Conservation (phyloP, 2,888 invertebrate genomes). For the Drosophila incognita region DNA sequence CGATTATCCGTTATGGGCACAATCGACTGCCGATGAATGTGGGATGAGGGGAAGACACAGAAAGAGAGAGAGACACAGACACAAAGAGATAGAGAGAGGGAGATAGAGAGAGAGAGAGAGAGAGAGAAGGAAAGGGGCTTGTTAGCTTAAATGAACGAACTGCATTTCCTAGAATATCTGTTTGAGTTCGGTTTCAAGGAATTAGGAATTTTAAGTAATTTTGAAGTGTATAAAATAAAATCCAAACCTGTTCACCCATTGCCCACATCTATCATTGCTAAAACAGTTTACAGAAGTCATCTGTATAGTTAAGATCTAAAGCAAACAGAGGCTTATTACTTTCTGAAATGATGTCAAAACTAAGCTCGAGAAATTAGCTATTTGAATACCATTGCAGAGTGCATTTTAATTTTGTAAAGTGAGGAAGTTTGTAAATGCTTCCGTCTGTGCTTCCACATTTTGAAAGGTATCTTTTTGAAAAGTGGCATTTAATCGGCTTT, state of each 20-base stretch:
- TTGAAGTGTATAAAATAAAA: background rate
- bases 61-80: background rate
- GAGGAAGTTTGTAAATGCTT: no score
- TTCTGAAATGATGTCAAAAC: background rate
- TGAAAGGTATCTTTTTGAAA: background rate
- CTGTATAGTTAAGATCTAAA: background rate
- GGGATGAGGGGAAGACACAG: background rate
- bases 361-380: background rate
- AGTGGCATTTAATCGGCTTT: background rate
- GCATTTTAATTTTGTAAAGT: background rate
- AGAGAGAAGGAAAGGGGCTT: background rate
- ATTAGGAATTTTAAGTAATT: background rate
- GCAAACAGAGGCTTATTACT: background rate
- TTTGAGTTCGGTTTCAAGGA: background rate
- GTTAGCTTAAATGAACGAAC: slow-evolving; percentile 19
- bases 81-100: background rate
- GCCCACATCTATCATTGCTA: background rate
- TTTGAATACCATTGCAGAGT: background rate
- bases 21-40: slow-evolving; percentile 81
- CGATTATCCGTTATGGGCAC: slow-evolving; percentile 86
- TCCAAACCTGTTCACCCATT: background rate
- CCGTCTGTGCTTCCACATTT: background rate
- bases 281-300: background rate
- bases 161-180: background rate
- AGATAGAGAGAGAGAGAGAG: background rate